Conservation (phyloP, 2,797 vertebrate genomes). For the Zalophus californianus region DNA sequence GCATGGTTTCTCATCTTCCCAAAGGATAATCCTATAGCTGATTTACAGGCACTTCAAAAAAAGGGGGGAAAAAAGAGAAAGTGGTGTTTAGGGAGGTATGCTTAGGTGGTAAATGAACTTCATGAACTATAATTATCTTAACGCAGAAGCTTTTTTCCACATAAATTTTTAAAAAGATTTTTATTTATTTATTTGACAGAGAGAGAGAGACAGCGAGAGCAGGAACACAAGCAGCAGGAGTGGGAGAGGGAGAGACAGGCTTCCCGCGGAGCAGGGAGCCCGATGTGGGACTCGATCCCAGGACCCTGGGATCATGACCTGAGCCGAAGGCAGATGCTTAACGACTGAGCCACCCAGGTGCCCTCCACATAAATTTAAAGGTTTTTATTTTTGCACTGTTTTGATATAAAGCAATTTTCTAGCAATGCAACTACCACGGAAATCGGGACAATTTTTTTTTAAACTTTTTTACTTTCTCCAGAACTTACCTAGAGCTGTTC, state of each 20-base stretch:
- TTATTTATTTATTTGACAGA: too few relatives aligned
- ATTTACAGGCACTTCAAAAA: not conserved
- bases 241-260: too few relatives aligned
- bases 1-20: not conserved
- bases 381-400: not conserved
- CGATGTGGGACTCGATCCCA: too few relatives aligned
- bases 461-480: not conserved
- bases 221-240: too few relatives aligned
- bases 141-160: constrained; percentile 4
- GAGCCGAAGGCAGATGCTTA: too few relatives aligned
- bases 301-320: too few relatives aligned
- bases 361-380: constrained; percentile 15
- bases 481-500: not conserved
- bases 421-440: not conserved
- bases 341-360: too few relatives aligned
- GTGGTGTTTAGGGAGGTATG: too few relatives aligned
- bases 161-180: not conserved
- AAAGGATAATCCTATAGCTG: not conserved
- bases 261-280: too few relatives aligned
- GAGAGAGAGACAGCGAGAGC: too few relatives aligned
- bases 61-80: too few relatives aligned
- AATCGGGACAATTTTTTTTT: not conserved
- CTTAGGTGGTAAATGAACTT: too few relatives aligned
- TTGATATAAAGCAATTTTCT: constrained; percentile 18
- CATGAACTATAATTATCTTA: not conserved